A percentile compares a stretch with the other conserved stretches of the same genome.
These are phyloP conservation scores for Eleginops maclovinus DNA, from an alignment of 2,113 vertebrate species.

Conservation along the genomic window DNA sequence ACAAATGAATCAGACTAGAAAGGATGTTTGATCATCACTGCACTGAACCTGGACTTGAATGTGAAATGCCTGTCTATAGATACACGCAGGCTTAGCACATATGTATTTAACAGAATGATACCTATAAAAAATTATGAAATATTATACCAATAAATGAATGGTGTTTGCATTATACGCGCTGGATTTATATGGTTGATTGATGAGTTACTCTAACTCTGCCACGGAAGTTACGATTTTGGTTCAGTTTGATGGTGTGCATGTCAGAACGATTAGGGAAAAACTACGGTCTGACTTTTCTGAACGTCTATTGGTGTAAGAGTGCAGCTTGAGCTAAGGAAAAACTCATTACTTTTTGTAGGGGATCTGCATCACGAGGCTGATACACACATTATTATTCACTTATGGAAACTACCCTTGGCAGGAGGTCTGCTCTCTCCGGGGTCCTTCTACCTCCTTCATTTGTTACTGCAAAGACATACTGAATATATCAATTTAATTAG, in stretches of 20 bases:
- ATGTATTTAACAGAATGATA: slow-evolving; percentile 73
- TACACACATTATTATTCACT: no score
- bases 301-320: no score
- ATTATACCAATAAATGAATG: slow-evolving; percentile 75
- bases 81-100: slow-evolving; percentile 62
- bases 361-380: no score
- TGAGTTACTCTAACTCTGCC: background rate
- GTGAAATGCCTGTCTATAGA: slow-evolving; percentile 71
- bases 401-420: no score
- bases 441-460: no score
- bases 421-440: no score
- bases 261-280: background rate
- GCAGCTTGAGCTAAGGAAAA: no score
- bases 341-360: no score
- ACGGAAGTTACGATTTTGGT: no score
- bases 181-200: background rate
- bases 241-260: no score
- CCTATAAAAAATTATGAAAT: slow-evolving; percentile 65
- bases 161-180: slow-evolving; percentile 67
- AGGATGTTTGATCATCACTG: slow-evolving; percentile 51
- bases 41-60: slow-evolving; percentile 74
- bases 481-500: no score
- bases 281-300: background rate
- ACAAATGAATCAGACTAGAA: slow-evolving; percentile 24
- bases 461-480: no score